These are phyloP conservation scores for Chaetops frenatus DNA, from an alignment of 2,113 vertebrate genomes.

Conservation along the genomic window DNA sequence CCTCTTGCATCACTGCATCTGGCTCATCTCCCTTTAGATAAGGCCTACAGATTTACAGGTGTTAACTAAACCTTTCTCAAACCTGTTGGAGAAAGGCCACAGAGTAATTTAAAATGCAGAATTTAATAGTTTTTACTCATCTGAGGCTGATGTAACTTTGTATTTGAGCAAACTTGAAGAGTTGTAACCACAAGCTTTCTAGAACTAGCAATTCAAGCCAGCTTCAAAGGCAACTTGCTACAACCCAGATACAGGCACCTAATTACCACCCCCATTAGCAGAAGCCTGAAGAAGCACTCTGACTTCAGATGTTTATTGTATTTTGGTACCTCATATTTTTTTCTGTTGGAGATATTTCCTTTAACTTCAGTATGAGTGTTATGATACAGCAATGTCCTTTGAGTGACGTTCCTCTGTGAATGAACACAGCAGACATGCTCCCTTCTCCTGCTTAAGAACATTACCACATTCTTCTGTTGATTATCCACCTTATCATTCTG, in stretches of 20 bases:
- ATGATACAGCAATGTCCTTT: not conserved
- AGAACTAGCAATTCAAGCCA: not conserved
- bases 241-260: not conserved
- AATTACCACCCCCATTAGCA: not conserved
- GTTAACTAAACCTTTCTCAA: not conserved
- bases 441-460: not conserved
- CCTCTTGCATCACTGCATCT: not conserved
- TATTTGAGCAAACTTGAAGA: not conserved
- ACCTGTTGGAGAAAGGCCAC: not conserved
- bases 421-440: not conserved
- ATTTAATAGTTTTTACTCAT: not conserved
- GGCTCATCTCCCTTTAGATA: not conserved
- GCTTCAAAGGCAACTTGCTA: not conserved
- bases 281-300: not conserved
- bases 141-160: not conserved
- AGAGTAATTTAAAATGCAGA: not conserved
- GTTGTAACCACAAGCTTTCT: not conserved
- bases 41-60: not conserved
- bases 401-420: not conserved
- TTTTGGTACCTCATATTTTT: not conserved
- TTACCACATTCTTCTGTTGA: not conserved
- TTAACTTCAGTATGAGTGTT: not conserved
- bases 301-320: not conserved
- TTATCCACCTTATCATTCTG: not conserved
- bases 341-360: not conserved